Base-by-base conservation (phyloP, 2,888 invertebrate species). In the Caenorhabditis sp. region DNA sequence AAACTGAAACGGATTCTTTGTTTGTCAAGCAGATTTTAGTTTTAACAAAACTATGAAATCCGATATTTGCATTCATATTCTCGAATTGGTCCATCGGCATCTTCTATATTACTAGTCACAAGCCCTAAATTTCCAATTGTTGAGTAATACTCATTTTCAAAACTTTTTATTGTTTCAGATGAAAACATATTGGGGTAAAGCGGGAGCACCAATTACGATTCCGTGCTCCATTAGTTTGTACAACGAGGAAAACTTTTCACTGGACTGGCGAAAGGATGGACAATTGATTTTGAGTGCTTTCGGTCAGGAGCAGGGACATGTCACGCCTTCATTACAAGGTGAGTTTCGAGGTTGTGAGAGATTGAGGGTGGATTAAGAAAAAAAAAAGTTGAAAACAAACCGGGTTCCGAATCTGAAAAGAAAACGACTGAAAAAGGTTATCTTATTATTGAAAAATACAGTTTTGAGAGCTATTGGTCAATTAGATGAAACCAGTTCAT, bases 191-290 rank as follows among this genome's bases (percentile, higher is more conserved):
- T 89, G 89, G 89, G 87, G 86, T 16, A 85, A 85, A 64, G 35
- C 70, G 12, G 86, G 86, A n/a, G 73, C 85, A 35, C 85, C 88
- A 26, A 74, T 87, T 22, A 87, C 87, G 6, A 74, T 90, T 16
- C 85, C 88, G 2, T 90, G 90, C 80, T 84, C 85, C 16, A 64
- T 82, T 44, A 74, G 75, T 24, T 44, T 74, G 35, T 41, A 56
- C 10, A 72, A 82, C 35, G 85, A 84, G 35, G 79, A 82, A 16
- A 87, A 80, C 14, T 88, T 83, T 64, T 82, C 89, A 3, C 54
- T 90, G 59, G 90, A 90, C 72, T 90, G 90, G 90, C 72, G 89
- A 14, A 88, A 87, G 76, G 88, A 89, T 70, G 84, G 82, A 12
- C 77, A 85, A 68, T 74, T 90, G 70, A 88, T 90, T 51, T 82